Base-by-base conservation (phyloP, 2,888 invertebrate genomes). In the Pollenia labialis region DNA sequence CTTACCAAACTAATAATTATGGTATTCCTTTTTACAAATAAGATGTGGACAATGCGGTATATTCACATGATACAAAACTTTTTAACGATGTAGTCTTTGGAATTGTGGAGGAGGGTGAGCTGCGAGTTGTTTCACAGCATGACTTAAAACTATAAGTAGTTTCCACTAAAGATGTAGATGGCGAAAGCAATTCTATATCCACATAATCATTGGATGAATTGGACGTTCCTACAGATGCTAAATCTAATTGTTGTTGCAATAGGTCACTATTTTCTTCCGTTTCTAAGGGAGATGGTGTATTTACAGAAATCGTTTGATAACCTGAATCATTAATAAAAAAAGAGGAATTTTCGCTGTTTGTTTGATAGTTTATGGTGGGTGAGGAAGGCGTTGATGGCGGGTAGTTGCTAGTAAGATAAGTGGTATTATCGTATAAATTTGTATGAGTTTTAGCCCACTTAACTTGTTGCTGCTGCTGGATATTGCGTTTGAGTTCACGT, bases 401-500 rank as follows among this genome's bases (percentile, higher is more conserved):
- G 16, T 12, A 52, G 54, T 12, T 74, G 16, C 40, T 64, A 7
- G 54, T 23, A 14, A 44, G 44, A 46, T 62, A 14, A n/a, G 23
- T 62, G 23, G 52, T 32, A 48, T 60, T 16, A 40, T 81, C 81
- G 71, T 85, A 64, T 42, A 58, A 54, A 16, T 50, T 11, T 50
- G 58, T 76, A 62, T 66, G 72, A 10, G 50, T 2, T 77, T 81
- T 72, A 12, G 81, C 12, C 18, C 16, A 83, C 76, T 89, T 88
- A 40, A 66, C 79, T 14, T 87, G 64, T 74, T 89, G 88, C 68
- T 89, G 88, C 60, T 88, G 85, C 10, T 89, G 88, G 64, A 92
- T 90, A 72, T 90, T 92, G 8, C 91, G 90, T 72, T 91, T 92
- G 4, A 92, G 86, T 71, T 92, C 91, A 4, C 92, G 89, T 52